Evolutionary conservation across 2,797 vertebrate genomes (phyloP), one percentile per base, ranked within the genome.

Genomic region (Luscinia luscinia): DNA sequence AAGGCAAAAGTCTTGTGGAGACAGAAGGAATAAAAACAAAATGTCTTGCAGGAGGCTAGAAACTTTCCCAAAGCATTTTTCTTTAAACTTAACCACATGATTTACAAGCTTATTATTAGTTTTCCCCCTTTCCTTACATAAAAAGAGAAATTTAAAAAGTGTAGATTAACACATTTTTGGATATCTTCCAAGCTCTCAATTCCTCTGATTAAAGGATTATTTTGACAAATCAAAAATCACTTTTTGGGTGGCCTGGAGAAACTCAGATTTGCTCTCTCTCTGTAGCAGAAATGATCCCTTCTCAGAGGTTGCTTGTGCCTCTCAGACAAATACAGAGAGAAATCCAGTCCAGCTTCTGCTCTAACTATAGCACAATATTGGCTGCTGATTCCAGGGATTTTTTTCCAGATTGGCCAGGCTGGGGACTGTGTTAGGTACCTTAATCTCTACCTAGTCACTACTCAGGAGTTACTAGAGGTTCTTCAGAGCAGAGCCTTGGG

Each of bases 151-250:
- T 94, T 73, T 5, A 40, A 91, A 79, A 96, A 93, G 55, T 87
- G 76, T 78, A 94, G 92, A 96, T 96, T 93, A 96, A 88, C 94
- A 91, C 70, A 93, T 94, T 96, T 89, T 93, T 97, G 87, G 92
- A 55, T 86, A 69, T 45, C 18, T 79, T 96, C 92, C 95, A 97
- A 95, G 64, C 30, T 93, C 80, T 93, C 41, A 6, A 76, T 86
- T 94, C 55, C 70, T 91, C 57, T 82, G 34, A 73, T 75, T 78
- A 92, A 93, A 90, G 83, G 70, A 92, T 88, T 96, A 94, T 93
- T 96, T 88, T 92, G 84, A 93, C 70, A 95, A 96, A 94, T 87
- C 87, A 93, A 94, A 94, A 87, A 88, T 94, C 73, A 68, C 76
- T 95, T 93, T 92, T 94, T 89, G 89, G 93, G 93, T 94, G 94